Percentiles rank a stretch among this genome's conserved stretches.
Evolutionary conservation across 1,140 invertebrate genomes (phyloP).

Genomic region (Stratiolaelaps scimitus): DNA sequence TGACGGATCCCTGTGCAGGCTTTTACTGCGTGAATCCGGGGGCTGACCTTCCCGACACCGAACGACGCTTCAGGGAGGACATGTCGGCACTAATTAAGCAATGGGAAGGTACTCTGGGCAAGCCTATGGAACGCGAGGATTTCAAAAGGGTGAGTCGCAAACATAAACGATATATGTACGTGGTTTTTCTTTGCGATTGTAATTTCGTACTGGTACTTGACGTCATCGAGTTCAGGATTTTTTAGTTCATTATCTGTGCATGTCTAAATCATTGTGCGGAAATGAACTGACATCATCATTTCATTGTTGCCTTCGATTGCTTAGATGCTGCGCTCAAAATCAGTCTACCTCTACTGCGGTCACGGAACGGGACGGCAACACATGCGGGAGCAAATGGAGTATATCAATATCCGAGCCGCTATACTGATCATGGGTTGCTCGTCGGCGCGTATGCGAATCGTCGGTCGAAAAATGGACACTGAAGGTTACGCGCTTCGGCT

Average conservation of each 20-base stretch:
- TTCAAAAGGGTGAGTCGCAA: constrained; percentile 39
- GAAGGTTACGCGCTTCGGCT: constrained; percentile 54
- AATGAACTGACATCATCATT: background rate
- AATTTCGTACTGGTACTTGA: background rate
- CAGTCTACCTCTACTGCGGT: constrained; percentile 49
- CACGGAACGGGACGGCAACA: constrained; percentile 62
- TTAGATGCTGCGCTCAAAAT: constrained; percentile 8
- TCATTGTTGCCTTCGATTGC: too few relatives aligned
- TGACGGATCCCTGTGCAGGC: constrained; percentile 45
- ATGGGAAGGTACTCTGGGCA: constrained; percentile 53
- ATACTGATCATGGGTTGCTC: constrained; percentile 61
- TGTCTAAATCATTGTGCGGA: too few relatives aligned
- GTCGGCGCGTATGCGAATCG: constrained; percentile 49
- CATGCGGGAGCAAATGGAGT: constrained; percentile 50
- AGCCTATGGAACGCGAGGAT: constrained; percentile 46
- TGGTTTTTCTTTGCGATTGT: background rate
- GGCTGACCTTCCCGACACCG: constrained; percentile 53
- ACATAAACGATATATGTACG: background rate
- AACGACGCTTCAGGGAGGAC: constrained; percentile 49
- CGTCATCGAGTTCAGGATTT: too few relatives aligned
- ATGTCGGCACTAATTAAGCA: constrained; percentile 42
- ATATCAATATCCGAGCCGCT: constrained; percentile 47
- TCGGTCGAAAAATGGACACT: constrained; percentile 50
- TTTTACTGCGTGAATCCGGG: constrained; percentile 55
- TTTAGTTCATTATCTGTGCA: too few relatives aligned